phyloP scores from a whole-genome alignment of 2,113 vertebrate genomes.

The Petrocephalus zakoni region DNA sequence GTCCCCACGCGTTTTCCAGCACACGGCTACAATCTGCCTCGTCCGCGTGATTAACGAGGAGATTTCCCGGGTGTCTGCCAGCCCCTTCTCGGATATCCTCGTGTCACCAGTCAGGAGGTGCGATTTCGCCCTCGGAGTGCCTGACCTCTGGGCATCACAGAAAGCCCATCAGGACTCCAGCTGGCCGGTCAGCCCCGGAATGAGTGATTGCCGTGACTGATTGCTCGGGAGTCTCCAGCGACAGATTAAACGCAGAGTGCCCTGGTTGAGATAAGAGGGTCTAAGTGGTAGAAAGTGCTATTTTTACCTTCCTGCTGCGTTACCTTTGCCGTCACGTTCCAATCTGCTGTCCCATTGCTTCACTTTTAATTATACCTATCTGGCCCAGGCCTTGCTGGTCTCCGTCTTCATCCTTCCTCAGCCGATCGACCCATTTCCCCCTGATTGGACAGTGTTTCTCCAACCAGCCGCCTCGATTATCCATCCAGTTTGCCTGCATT shows the following conservation, averaged over 20 bases:
- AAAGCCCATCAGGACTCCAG: background rate
- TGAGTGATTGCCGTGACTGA: background rate
- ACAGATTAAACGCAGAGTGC: background rate
- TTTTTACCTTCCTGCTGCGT: background rate
- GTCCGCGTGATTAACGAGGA: background rate
- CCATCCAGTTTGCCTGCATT: background rate
- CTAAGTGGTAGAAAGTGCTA: background rate
- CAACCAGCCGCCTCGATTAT: background rate
- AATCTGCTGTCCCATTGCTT: no score
- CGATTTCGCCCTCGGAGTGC: background rate
- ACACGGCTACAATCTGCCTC: background rate
- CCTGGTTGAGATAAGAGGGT: background rate
- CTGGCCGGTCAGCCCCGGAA: background rate
- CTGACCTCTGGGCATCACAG: background rate
- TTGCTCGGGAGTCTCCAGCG: no score
- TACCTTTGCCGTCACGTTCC: background rate
- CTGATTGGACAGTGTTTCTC: background rate
- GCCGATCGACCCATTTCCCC: background rate
- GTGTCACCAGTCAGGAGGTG: background rate
- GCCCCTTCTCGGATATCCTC: background rate
- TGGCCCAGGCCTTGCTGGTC: background rate
- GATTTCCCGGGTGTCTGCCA: background rate
- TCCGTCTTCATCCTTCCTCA: background rate
- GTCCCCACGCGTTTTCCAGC: background rate
- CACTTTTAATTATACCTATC: background rate